Evolutionary conservation across 2,888 invertebrate genomes (phyloP).

Genomic region (Seladonia tumulorum): DNA sequence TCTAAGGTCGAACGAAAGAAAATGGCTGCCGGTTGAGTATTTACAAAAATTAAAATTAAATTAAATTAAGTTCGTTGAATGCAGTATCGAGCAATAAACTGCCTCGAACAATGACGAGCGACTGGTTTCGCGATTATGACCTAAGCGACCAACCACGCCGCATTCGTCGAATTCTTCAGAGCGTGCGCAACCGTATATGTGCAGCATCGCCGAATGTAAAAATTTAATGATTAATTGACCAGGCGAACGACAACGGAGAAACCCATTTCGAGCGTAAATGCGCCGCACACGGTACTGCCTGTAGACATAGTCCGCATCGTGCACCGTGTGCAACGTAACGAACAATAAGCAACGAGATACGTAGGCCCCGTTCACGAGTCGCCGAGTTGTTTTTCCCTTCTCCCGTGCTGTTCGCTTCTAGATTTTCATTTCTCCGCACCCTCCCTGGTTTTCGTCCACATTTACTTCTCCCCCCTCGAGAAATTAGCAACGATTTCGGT

Average conservation of each 20-base stretch:
- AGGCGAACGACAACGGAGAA: not conserved
- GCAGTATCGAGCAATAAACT: not conserved
- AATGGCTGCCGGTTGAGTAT: not conserved
- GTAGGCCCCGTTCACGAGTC: not conserved
- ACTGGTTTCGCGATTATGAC: not conserved
- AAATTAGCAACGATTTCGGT: not conserved
- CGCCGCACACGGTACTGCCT: not conserved
- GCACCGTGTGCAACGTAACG: not conserved
- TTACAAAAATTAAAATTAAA: not conserved
- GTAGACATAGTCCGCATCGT: not conserved
- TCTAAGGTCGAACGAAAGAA: not conserved
- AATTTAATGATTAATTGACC: not conserved
- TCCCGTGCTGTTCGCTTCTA: not conserved
- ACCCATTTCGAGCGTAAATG: not conserved
- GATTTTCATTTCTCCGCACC: not conserved
- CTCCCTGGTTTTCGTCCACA: not conserved
- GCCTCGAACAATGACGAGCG: not conserved
- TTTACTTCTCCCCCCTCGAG: not conserved
- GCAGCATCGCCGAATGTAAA: not conserved
- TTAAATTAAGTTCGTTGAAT: not conserved
- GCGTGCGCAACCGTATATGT: not conserved
- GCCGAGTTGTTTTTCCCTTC: not conserved
- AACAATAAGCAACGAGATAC: not conserved
- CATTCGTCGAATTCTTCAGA: not conserved
- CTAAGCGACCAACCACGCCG: not conserved